A percentile compares a stretch with the other conserved stretches of the same genome.
Conservation (phyloP, 2,113 vertebrate species). For the Urocolius indicus region DNA sequence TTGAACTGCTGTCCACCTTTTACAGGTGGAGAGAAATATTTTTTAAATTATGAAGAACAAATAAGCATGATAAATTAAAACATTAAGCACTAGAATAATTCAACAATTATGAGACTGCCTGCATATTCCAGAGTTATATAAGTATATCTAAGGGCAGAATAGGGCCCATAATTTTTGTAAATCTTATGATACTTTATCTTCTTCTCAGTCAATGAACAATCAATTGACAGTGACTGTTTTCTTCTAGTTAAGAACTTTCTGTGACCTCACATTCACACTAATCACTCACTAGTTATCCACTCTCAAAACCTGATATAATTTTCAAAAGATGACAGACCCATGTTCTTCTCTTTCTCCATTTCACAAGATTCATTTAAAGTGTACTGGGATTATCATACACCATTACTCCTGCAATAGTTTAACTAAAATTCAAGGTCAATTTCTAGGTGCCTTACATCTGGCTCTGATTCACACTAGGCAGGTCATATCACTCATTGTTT, state of each 20-base stretch:
- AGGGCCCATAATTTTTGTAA: background rate
- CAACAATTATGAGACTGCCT: background rate
- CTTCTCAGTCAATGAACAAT: background rate
- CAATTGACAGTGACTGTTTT: background rate
- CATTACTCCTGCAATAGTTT: background rate
- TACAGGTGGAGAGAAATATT: background rate
- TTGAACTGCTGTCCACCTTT: background rate
- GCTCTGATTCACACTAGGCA: background rate
- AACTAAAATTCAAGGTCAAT: background rate
- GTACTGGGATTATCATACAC: background rate
- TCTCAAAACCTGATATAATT: background rate
- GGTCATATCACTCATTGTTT: background rate
- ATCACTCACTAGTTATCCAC: background rate
- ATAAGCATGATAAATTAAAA: background rate
- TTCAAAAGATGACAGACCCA: background rate
- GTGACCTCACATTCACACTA: background rate
- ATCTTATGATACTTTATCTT: background rate
- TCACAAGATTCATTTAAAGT: background rate
- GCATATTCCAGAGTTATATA: background rate
- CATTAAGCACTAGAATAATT: background rate
- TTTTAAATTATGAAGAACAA: background rate
- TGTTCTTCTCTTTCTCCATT: background rate
- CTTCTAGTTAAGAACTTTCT: background rate
- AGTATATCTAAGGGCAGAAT: background rate
- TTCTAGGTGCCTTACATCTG: background rate